Evolutionary conservation across 37 sponge, comb jelly and placozoan species (phyloP).

Genomic region (Spongilla lacustris): DNA sequence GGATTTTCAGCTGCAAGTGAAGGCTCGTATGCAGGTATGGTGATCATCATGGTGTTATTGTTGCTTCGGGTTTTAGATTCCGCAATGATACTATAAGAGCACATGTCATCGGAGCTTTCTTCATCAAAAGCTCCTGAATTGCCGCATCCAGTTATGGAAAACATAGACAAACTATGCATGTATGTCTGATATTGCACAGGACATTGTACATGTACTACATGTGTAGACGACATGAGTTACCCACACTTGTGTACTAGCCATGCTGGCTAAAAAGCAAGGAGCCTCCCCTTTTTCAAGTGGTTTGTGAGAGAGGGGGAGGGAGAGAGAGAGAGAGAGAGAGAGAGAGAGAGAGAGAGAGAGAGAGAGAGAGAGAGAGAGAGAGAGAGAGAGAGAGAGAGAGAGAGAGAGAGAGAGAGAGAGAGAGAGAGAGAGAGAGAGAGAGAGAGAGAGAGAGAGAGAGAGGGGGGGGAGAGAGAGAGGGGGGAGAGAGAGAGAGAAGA

Average conservation of each 20-base stretch:
- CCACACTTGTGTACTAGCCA: too few relatives aligned
- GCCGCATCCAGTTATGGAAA: too few relatives aligned
- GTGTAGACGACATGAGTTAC: too few relatives aligned
- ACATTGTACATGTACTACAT: too few relatives aligned
- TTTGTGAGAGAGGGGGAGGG: background rate
- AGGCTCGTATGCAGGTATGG: background rate
- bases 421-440: constrained; percentile 17
- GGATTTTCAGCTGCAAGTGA: background rate
- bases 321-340: constrained; percentile 9
- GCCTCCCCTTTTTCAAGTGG: background rate
- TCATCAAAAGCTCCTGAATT: background rate
- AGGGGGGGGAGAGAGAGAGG: too few relatives aligned
- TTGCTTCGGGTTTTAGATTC: background rate
- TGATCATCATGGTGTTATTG: background rate
- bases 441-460: background rate
- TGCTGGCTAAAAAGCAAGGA: too few relatives aligned
- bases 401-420: constrained; percentile 19
- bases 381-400: constrained; percentile 16
- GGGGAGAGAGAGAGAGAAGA: too few relatives aligned
- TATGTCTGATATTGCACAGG: background rate
- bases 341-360: constrained; percentile 19
- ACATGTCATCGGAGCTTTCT: background rate
- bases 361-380: constrained; percentile 19
- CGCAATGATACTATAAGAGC: background rate
- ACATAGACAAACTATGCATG: background rate